These are phyloP conservation scores for Chydorus sphaericus DNA, from an alignment of 2,888 invertebrate species.

Conservation along the genomic window DNA sequence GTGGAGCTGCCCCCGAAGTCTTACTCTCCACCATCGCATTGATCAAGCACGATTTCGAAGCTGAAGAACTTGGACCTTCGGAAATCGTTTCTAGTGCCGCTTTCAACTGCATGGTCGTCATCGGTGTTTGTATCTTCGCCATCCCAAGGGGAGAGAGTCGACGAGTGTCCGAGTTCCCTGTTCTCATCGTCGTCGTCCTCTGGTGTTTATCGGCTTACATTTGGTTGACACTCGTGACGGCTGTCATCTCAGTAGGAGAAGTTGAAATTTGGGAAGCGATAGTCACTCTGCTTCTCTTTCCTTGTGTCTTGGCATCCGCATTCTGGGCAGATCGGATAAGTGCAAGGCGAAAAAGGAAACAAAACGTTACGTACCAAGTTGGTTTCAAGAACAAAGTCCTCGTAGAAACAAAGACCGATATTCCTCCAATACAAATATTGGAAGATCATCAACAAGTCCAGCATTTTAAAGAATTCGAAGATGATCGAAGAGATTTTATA, in stretches of 20 bases:
- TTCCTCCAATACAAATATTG: slow-evolving; percentile 44
- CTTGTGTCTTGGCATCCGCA: slow-evolving; percentile 86
- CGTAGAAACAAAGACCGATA: slow-evolving; percentile 62
- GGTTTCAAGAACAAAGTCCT: slow-evolving; percentile 79
- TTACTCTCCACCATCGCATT: slow-evolving; percentile 94
- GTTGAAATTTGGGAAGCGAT: slow-evolving; percentile 97
- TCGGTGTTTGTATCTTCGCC: slow-evolving; percentile 79
- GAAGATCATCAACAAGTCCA: slow-evolving; percentile 37
- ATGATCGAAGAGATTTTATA: too few relatives aligned
- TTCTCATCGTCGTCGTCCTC: slow-evolving; percentile 92
- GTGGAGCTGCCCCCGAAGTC: slow-evolving; percentile 97
- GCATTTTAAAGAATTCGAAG: too few relatives aligned
- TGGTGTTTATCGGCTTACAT: slow-evolving; percentile 98
- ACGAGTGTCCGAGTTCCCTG: slow-evolving; percentile 88
- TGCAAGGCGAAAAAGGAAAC: too few relatives aligned
- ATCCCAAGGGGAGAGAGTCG: slow-evolving; percentile 74
- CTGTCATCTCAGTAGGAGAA: slow-evolving; percentile 66
- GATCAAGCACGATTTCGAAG: slow-evolving; percentile 83
- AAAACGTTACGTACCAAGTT: slow-evolving; percentile 69
- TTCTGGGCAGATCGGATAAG: slow-evolving; percentile 91
- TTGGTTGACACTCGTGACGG: slow-evolving; percentile 91
- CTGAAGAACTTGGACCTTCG: slow-evolving; percentile 92
- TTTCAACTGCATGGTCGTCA: slow-evolving; percentile 95
- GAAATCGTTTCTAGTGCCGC: slow-evolving; percentile 98
- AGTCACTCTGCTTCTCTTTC: slow-evolving; percentile 91